These are phyloP conservation scores for Cyanistes caeruleus DNA, from an alignment of 2,113 vertebrate species.

Conservation along the genomic window DNA sequence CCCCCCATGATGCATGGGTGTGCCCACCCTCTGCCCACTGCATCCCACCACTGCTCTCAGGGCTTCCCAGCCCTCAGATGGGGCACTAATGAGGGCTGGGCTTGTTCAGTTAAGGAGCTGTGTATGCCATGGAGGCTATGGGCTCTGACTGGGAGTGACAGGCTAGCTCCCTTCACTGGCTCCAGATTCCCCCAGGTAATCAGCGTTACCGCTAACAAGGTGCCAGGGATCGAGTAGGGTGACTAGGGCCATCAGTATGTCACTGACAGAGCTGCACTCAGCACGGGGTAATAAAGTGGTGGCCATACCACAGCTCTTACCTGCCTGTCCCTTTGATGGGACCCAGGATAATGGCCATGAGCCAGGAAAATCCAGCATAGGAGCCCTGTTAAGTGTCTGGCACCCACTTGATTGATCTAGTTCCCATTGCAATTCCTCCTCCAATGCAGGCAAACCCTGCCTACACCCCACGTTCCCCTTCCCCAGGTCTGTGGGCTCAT, in stretches of 20 bases:
- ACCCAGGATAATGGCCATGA: neutral
- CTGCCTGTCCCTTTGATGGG: neutral
- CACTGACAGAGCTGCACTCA: neutral
- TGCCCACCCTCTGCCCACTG: neutral
- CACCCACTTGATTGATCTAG: neutral
- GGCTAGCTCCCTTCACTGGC: rapidly evolving
- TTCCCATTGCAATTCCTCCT: neutral
- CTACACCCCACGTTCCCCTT: neutral
- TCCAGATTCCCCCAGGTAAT: neutral
- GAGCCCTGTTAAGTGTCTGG: neutral
- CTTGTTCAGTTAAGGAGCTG: neutral
- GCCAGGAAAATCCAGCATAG: neutral
- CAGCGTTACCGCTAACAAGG: rapidly evolving
- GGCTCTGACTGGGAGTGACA: neutral
- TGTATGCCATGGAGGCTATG: neutral
- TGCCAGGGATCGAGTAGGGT: rapidly evolving
- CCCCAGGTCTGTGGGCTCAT: neutral
- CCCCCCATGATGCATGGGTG: rapidly evolving
- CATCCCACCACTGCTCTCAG: neutral
- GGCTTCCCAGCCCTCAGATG: neutral
- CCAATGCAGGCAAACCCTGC: neutral
- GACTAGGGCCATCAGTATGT: neutral
- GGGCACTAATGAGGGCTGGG: too few species aligned
- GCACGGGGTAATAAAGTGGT: neutral
- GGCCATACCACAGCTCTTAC: neutral